Percentiles rank a stretch among this genome's conserved stretches.
These are phyloP conservation scores for Myoxocephalus aenaeus DNA, from an alignment of 2,797 vertebrate species.

Conservation along the genomic window DNA sequence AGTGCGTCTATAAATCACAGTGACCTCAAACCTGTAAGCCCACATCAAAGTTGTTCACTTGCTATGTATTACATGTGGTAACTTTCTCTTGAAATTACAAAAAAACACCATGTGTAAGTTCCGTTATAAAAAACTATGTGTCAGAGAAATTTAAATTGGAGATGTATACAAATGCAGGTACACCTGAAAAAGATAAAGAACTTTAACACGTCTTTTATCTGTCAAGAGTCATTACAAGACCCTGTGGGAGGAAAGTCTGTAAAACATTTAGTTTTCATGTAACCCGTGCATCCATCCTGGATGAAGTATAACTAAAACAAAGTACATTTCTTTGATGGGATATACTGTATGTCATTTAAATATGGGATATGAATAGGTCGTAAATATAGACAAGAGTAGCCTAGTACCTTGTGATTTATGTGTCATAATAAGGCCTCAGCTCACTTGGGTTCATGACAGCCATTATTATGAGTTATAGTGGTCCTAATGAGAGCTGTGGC, in stretches of 20 bases:
- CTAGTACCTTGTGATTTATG: conserved; percentile 52
- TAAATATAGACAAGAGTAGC: conserved; percentile 25
- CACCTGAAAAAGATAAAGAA: background rate
- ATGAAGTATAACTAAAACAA: background rate
- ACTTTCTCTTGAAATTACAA: conserved; percentile 40
- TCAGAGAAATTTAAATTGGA: conserved; percentile 4
- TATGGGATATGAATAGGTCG: conserved; percentile 16
- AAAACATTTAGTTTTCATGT: background rate
- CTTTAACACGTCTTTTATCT: background rate
- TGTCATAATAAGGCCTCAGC: conserved; percentile 42
- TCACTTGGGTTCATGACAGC: conserved; percentile 52
- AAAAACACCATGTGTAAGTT: conserved; percentile 17
- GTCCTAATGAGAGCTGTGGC: conserved; percentile 46
- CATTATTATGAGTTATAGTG: conserved; percentile 58
- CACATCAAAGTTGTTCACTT: conserved; percentile 59
- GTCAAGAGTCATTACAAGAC: conserved; percentile 6
- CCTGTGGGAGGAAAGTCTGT: background rate
- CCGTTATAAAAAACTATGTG: background rate
- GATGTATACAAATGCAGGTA: background rate
- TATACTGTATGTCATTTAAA: conserved; percentile 24
- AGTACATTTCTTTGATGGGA: conserved; percentile 7
- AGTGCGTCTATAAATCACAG: conserved; percentile 54
- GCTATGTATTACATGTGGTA: conserved; percentile 24
- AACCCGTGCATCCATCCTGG: background rate
- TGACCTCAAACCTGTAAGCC: conserved; percentile 43